Base-by-base conservation (phyloP, 2,797 vertebrate genomes). In the Eutrigla gurnardus region DNA sequence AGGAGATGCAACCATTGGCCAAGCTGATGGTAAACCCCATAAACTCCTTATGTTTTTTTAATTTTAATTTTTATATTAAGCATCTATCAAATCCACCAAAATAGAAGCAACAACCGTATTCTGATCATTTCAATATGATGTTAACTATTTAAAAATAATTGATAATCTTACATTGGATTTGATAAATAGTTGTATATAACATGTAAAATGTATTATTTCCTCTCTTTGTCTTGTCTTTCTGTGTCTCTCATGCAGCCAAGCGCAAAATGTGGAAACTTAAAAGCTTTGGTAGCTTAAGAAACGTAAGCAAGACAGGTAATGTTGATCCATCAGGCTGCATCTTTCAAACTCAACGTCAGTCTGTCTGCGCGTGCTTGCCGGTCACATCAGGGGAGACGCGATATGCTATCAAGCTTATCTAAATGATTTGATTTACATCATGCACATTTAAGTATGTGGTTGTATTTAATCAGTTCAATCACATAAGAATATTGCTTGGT, bases 251-350 rank as follows among this genome's bases (percentile, higher is more conserved):
- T 84, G 65, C 94, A 92, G 97, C 97, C 91, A 98, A 97, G 91
- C 96, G 97, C 93, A 98, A 97, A 97, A 97, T 98, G 97, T 98
- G 97, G 97, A 98, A 98, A 93, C 95, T 98, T 91, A 98, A 98
- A 96, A 97, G 96, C 94, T 97, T 98, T 96, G 97, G 97, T 95
- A 98, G 97, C 95, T 96, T 98, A 95, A 97, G 97, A 95, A 98
- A 98, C 95, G 95, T 98, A 94, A 97, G 97, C 97, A 98, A 97
- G 95, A 96, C 97, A 97, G 97, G 97, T 98, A 97, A 97, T 80
- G 81, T 57, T 65, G 70, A 81, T 69, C 39, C 66, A 46, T 59
- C 53, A 61, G 10, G 4, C 60, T n/a, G n/a, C n/a, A n/a, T 63
- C 61, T 47, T 37, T 73, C 33, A 37, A 39, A 13, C 40, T 72